Evolutionary conservation across 1,140 invertebrate species (phyloP), one percentile per base, ranked within the genome.

Genomic region (Mylabris phalerata): DNA sequence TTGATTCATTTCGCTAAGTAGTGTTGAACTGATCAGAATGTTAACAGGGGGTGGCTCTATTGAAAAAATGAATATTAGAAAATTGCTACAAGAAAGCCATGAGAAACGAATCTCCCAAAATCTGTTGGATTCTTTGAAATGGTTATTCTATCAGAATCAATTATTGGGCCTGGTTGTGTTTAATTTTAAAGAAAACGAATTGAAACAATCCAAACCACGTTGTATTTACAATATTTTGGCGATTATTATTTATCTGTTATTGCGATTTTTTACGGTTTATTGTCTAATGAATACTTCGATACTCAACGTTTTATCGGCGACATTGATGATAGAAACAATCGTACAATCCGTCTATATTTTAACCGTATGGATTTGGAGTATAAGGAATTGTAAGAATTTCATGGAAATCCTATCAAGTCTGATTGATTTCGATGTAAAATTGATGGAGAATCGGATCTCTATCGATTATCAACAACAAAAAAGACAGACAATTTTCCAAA

Each of bases 281-380:
- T 39, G 2, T 7, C 32, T 32, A 5, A 7, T 32, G 0, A 32
- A 4, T 10, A 11, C 19, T 45, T 27, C n/a, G 7, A 13, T 11
- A 52, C 26, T 3, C 2, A 13, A 19, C 4, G 5, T 51, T 25
- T 26, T 52, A 25, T 52, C 27, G 10, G 44, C 27, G 45, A 43
- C 51, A n/a, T 13, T 45, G 39, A 38, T 54, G 10, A 54, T 54
- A 6, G 26, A 46, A n/a, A 13, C 27, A 9, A 45, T 10, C 9
- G 25, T 27, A 32, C 38, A 44, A 24, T 25, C 44, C n/a, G 43
- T 39, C 11, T 54, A 54, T 26, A 19, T 54, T 5, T 4, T 38
- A 38, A 54, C 51, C 3, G 9, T 45, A n/a, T 54, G 43, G 51
- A 32, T 46, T 54, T 32, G n/a, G n/a, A 42, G 40, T 26, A 45